Conservation (phyloP, 2,113 vertebrate genomes). For the Carlito syrichta region DNA sequence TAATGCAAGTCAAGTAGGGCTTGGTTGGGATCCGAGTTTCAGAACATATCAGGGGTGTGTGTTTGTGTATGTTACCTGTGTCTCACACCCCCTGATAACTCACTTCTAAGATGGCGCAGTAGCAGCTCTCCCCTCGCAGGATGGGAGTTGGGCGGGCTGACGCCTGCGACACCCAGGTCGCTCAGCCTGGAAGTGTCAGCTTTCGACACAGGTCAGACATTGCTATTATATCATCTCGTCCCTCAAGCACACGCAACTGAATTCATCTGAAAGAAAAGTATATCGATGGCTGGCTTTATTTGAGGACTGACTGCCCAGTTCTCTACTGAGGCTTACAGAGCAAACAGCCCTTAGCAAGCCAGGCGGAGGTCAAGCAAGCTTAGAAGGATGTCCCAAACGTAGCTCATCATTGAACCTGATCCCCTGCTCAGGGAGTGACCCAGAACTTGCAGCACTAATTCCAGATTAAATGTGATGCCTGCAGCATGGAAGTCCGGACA, state of each 20-base stretch:
- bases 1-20: not conserved
- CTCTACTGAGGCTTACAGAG: not conserved
- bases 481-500: too few species aligned
- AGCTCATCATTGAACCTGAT: not conserved
- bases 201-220: not conserved
- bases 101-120: not conserved
- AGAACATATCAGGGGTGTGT: not conserved
- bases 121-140: not conserved
- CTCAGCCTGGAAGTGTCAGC: not conserved
- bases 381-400: not conserved
- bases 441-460: not conserved
- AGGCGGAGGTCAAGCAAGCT: not conserved
- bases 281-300: not conserved
- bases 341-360: not conserved
- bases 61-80: not conserved
- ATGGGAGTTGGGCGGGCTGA: not conserved
- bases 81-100: not conserved
- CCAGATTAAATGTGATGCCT: too few species aligned
- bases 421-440: not conserved
- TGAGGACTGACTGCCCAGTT: not conserved
- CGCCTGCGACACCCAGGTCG: not conserved
- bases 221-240: not conserved
- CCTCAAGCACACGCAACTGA: not conserved
- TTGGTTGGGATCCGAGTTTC: not conserved
- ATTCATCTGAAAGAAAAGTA: not conserved